Evolutionary conservation across 2,888 invertebrate genomes (phyloP), one percentile per base, ranked within the genome.

Genomic region (Mythimna loreyi): DNA sequence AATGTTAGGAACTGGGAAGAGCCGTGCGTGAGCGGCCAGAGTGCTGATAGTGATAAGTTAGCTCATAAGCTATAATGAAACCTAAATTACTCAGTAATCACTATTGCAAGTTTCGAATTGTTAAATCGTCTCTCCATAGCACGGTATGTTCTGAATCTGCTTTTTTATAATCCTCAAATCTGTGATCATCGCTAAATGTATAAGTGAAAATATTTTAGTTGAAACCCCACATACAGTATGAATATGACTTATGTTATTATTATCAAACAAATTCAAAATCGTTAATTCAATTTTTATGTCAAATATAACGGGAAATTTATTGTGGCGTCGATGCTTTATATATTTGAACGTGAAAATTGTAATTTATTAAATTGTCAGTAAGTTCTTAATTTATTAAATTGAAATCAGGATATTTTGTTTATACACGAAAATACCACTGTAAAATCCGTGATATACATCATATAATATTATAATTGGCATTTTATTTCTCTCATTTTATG

Each of bases 371-470:
- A 93, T 91, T 91, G 89, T 93, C 94, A 91, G 89, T 92, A 93
- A 93, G 91, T 91, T 92, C 88, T 93, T 95, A 93, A 94, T 96
- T 96, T 95, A 95, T 96, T 95, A 82, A 93, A 94, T 90, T 93
- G 87, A 93, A 94, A 92, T 91, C 94, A 92, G 94, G 92, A 93
- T 94, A 92, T 94, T 94, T 94, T 94, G 93, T 95, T 95, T 93
- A 93, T 93, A 94, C 91, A 93, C 90, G 92, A 93, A 90, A 94
- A 92, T 94, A 95, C 94, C 94, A 96, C 93, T 95, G 96, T 95
- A 94, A 95, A 95, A 94, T 93, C 95, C 96, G 95, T 95, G 96
- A 96, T 96, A 87, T 94, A 94, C 94, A 95, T 95, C 93, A 93
- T 95, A 94, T 94, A 95, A 94, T 94, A 95, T 93, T 94, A 94